Conservation (phyloP, 2,113 vertebrate species). For the Casuarius casuarius region DNA sequence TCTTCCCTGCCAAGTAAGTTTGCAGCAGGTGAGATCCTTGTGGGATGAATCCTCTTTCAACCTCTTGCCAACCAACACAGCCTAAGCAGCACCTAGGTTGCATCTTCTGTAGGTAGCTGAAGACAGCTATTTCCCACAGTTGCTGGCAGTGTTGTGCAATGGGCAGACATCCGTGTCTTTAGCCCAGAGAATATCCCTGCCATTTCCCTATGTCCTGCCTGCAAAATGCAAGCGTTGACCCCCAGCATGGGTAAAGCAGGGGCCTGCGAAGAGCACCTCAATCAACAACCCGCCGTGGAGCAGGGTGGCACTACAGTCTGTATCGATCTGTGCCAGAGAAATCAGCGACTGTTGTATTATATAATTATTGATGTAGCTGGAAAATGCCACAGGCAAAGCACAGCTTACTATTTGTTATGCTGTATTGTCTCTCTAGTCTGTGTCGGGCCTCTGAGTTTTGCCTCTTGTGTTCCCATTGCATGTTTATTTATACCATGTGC, state of each 20-base stretch:
- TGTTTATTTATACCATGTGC: constrained; percentile 82
- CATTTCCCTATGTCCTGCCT: neutral
- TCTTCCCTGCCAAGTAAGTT: neutral
- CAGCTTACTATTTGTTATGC: constrained; percentile 80
- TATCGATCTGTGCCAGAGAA: constrained; percentile 74
- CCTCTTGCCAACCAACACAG: neutral
- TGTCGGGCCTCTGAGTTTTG: constrained; percentile 62
- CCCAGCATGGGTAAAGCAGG: neutral
- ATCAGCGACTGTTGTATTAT: constrained; percentile 75
- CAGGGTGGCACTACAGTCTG: constrained; percentile 16
- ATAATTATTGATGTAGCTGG: constrained; percentile 82
- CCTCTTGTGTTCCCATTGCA: constrained; percentile 78
- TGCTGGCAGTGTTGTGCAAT: fast-evolving
- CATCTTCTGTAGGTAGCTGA: neutral
- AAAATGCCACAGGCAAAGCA: constrained; percentile 78
- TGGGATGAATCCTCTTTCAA: neutral
- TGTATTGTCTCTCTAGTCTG: constrained; percentile 77
- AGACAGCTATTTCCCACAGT: neutral
- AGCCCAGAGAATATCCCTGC: neutral
- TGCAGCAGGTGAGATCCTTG: fast-evolving
- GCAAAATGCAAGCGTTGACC: constrained; percentile 6
- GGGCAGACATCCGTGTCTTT: neutral
- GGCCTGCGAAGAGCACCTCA: neutral
- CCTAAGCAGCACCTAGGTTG: neutral
- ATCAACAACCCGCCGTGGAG: constrained; percentile 19